Percentiles rank a stretch among this genome's conserved stretches.
phyloP scores from a whole-genome alignment of 2,113 vertebrate genomes.

The Himantopus leucocephalus region DNA sequence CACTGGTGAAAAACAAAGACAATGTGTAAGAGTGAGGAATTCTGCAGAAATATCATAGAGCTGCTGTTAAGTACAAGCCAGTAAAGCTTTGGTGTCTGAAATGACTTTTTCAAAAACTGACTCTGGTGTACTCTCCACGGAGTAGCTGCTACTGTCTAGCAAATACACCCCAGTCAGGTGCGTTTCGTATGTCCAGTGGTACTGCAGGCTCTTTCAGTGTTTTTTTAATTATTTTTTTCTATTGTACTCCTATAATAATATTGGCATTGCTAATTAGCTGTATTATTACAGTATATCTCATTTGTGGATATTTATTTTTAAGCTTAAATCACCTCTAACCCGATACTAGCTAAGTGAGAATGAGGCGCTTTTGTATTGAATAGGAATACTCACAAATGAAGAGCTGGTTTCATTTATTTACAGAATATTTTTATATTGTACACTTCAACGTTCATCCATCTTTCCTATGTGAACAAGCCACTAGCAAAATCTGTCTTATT shows the following conservation, averaged over 20 bases:
- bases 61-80: not conserved
- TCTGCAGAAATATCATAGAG: not conserved
- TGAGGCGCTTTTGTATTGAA: not conserved
- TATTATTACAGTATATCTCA: not conserved
- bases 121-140: not conserved
- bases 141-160: not conserved
- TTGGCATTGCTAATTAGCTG: not conserved
- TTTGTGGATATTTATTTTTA: not conserved
- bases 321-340: not conserved
- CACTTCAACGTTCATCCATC: not conserved
- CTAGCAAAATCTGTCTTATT: not conserved
- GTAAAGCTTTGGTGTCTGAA: not conserved
- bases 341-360: not conserved
- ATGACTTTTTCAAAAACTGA: not conserved
- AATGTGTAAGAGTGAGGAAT: not conserved
- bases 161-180: not conserved
- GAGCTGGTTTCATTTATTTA: not conserved
- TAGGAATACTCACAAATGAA: not conserved
- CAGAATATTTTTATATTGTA: not conserved
- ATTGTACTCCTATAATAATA: not conserved
- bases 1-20: not conserved
- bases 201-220: not conserved
- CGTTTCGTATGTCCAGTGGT: not conserved
- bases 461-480: not conserved
- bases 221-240: not conserved